Evolutionary conservation across 1,140 invertebrate species (phyloP).

Genomic region (Potamilus streckersoni): DNA sequence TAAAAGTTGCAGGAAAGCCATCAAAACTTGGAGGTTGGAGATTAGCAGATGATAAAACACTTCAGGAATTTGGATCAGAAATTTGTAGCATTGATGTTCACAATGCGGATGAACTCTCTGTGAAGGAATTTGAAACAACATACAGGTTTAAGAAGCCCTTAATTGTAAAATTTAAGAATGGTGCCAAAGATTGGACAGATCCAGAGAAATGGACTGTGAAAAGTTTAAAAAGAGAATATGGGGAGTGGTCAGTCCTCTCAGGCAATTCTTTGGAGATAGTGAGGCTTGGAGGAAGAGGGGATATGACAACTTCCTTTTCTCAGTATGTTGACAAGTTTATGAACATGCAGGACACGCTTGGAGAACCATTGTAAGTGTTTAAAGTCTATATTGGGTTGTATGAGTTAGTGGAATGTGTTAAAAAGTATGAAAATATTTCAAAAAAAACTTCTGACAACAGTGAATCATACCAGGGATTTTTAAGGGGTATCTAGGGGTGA

Average conservation of each 20-base stretch:
- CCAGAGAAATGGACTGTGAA: slow-evolving; percentile 47
- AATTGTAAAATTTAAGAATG: slow-evolving; percentile 55
- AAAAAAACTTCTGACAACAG: too few species aligned
- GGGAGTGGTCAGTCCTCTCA: slow-evolving; percentile 47
- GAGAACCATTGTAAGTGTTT: slow-evolving; percentile 46
- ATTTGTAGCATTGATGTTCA: slow-evolving; percentile 51
- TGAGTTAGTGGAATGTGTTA: too few species aligned
- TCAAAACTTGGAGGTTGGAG: slow-evolving; percentile 43
- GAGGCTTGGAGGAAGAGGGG: slow-evolving; percentile 56
- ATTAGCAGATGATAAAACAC: slow-evolving; percentile 29
- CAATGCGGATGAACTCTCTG: slow-evolving; percentile 36
- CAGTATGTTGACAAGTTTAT: slow-evolving; percentile 51
- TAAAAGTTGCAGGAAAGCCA: too few species aligned
- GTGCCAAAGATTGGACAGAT: slow-evolving; percentile 57
- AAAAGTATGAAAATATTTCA: too few species aligned
- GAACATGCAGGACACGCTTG: slow-evolving; percentile 30
- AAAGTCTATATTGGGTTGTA: background rate
- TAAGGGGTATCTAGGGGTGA: too few species aligned
- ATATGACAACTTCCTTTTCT: slow-evolving; percentile 45
- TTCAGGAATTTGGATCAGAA: slow-evolving; percentile 30
- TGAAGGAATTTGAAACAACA: slow-evolving; percentile 50
- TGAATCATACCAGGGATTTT: too few species aligned
- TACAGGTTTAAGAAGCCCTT: slow-evolving; percentile 57
- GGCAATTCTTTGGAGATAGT: slow-evolving; percentile 60
- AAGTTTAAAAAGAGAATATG: slow-evolving; percentile 48